Evolutionary conservation across 2,113 vertebrate genomes (phyloP).

Genomic region (Pituophis catenifer): DNA sequence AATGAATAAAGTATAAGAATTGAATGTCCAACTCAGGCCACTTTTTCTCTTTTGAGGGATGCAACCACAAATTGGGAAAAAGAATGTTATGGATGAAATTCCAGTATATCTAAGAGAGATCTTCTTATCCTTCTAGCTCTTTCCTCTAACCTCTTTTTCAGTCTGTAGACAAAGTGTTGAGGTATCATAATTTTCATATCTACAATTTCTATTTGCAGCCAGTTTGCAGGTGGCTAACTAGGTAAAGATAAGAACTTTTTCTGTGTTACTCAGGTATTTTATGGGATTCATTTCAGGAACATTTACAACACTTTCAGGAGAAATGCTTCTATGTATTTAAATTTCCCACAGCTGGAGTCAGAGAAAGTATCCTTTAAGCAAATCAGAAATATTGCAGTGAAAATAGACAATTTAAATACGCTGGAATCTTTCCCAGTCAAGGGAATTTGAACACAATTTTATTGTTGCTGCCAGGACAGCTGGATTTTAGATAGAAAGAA

Average conservation of each 20-base stretch:
- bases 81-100: background rate
- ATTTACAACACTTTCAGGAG: slow-evolving; percentile 58
- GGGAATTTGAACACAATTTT: slow-evolving; percentile 49
- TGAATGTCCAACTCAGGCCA: background rate
- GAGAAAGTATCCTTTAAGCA: slow-evolving; percentile 57
- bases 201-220: slow-evolving; percentile 46
- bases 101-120: background rate
- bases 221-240: slow-evolving; percentile 48
- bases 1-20: background rate
- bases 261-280: slow-evolving; percentile 56
- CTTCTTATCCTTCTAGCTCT: background rate
- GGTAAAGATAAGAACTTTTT: slow-evolving; percentile 51
- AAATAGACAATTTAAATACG: slow-evolving; percentile 48
- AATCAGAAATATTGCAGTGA: slow-evolving; percentile 53
- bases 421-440: slow-evolving; percentile 47
- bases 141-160: slow-evolving; percentile 15
- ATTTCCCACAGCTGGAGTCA: slow-evolving; percentile 38
- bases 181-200: slow-evolving; percentile 52
- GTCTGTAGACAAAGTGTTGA: slow-evolving; percentile 33
- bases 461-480: slow-evolving; percentile 48
- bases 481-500: slow-evolving; percentile 49
- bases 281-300: slow-evolving; percentile 56
- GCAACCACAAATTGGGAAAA: background rate
- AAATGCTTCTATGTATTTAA: slow-evolving; percentile 56
- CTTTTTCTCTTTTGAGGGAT: background rate